phyloP scores from a whole-genome alignment of 2,113 vertebrate genomes.

The Apodemus sylvaticus region DNA sequence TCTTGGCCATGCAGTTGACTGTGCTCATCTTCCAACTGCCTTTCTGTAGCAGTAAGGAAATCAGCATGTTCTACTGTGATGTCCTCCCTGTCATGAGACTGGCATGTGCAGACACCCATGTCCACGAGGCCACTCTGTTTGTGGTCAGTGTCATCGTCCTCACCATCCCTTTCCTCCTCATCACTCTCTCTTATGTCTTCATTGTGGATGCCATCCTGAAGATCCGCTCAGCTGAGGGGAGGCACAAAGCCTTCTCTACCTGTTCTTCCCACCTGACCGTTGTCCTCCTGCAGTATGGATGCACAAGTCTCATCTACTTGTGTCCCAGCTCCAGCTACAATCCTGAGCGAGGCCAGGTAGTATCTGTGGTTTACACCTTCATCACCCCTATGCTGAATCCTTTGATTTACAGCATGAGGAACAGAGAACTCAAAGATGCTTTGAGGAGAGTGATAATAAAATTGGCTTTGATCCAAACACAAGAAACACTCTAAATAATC shows the following conservation, averaged over 20 bases:
- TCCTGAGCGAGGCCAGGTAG: constrained; percentile 25
- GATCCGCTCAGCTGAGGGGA: constrained; percentile 9
- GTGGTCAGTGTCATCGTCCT: constrained; percentile 28
- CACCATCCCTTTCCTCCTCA: constrained; percentile 61
- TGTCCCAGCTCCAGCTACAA: constrained; percentile 54
- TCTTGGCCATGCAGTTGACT: constrained; percentile 43
- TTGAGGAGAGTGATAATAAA: not conserved
- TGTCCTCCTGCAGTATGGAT: constrained; percentile 53
- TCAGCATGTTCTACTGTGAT: constrained; percentile 69
- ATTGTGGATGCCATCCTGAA: constrained; percentile 5
- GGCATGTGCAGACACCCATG: constrained; percentile 34
- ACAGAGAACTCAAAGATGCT: constrained; percentile 52
- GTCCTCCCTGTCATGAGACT: constrained; percentile 63
- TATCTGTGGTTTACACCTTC: constrained; percentile 62
- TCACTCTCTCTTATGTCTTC: constrained; percentile 40
- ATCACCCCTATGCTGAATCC: constrained; percentile 50
- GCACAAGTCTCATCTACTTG: constrained; percentile 35
- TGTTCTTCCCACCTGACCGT: constrained; percentile 38
- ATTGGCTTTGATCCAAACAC: not conserved
- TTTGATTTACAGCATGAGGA: constrained; percentile 61
- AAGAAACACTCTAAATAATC: not conserved
- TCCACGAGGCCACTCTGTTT: constrained; percentile 35
- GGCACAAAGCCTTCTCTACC: constrained; percentile 49
- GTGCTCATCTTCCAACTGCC: constrained; percentile 67
- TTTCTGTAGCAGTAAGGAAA: constrained; percentile 68